A percentile compares a stretch with the other conserved stretches of the same genome.
These are phyloP conservation scores for Lophius americanus DNA, from an alignment of 2,797 vertebrate species.

Conservation along the genomic window DNA sequence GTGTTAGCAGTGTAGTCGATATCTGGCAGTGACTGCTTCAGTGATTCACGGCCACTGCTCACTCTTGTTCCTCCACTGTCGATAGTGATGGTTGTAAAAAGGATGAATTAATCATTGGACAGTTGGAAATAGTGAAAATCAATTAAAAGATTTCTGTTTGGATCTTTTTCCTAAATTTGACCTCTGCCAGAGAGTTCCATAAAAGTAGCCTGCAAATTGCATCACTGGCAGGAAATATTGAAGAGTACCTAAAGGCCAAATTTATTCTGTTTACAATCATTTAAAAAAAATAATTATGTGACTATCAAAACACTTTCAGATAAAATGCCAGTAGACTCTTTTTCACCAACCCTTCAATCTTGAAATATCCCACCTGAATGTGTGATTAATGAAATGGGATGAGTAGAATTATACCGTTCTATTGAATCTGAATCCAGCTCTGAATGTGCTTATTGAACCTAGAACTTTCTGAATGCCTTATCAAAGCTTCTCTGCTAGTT, in stretches of 20 bases:
- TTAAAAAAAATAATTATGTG: too few relatives aligned
- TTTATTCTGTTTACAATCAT: too few relatives aligned
- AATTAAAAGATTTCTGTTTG: neutral
- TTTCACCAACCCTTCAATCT: too few relatives aligned
- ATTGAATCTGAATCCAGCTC: too few relatives aligned
- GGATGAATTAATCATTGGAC: slow-evolving; percentile 18
- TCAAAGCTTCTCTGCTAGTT: too few relatives aligned
- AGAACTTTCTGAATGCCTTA: too few relatives aligned
- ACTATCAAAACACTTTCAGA: too few relatives aligned
- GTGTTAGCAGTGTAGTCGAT: slow-evolving; percentile 1
- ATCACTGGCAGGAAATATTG: neutral
- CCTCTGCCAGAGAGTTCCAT: too few relatives aligned
- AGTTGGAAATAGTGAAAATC: neutral
- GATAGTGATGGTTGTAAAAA: slow-evolving; percentile 33
- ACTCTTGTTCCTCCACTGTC: slow-evolving; percentile 26
- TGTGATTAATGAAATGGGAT: neutral
- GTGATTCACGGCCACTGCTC: slow-evolving; percentile 19
- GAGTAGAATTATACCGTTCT: neutral
- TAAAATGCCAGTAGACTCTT: too few relatives aligned
- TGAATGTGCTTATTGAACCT: neutral
- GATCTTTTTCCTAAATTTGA: neutral
- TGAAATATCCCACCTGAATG: too few relatives aligned
- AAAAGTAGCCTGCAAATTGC: neutral
- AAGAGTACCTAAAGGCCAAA: too few relatives aligned
- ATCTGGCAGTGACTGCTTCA: slow-evolving; percentile 6